These are phyloP conservation scores for Synergus umbraculus DNA, from an alignment of 2,888 invertebrate species.

Conservation along the genomic window DNA sequence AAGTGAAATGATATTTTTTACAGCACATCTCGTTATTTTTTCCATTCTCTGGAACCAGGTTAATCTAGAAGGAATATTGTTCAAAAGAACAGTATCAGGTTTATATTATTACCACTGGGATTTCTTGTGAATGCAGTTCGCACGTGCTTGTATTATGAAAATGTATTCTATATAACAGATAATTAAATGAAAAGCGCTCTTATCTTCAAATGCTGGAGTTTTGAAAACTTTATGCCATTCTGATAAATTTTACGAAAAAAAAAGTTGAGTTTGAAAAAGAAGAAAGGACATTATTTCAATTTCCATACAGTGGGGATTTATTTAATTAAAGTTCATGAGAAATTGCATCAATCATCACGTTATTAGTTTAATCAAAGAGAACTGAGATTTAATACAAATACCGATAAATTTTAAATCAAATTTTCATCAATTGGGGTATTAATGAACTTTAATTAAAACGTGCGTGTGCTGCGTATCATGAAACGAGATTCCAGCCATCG, in stretches of 20 bases:
- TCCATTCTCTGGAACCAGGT: not conserved
- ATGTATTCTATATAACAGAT: slow-evolving; percentile 11
- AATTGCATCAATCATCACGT: too few species aligned
- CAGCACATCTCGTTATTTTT: not conserved
- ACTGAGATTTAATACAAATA: too few species aligned
- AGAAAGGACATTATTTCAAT: not conserved
- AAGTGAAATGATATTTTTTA: slow-evolving; percentile 14
- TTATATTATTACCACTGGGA: slow-evolving; percentile 2
- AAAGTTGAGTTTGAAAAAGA: not conserved
- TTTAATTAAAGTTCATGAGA: too few species aligned
- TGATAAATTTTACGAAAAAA: not conserved
- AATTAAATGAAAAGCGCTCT: slow-evolving; percentile 17
- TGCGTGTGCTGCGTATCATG: not conserved
- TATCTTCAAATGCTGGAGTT: not conserved
- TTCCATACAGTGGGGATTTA: not conserved
- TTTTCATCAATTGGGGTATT: too few species aligned
- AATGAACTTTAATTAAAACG: too few species aligned
- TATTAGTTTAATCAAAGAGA: too few species aligned
- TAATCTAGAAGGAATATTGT: slow-evolving; percentile 19
- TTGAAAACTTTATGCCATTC: slow-evolving; percentile 1
- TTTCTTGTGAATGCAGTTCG: slow-evolving; percentile 2
- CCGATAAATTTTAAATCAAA: too few species aligned
- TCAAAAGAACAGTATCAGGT: not conserved
- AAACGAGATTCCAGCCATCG: not conserved
- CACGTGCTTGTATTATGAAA: slow-evolving; percentile 28